phyloP scores from a whole-genome alignment of 2,888 invertebrate genomes.

The Chironomus tentans region DNA sequence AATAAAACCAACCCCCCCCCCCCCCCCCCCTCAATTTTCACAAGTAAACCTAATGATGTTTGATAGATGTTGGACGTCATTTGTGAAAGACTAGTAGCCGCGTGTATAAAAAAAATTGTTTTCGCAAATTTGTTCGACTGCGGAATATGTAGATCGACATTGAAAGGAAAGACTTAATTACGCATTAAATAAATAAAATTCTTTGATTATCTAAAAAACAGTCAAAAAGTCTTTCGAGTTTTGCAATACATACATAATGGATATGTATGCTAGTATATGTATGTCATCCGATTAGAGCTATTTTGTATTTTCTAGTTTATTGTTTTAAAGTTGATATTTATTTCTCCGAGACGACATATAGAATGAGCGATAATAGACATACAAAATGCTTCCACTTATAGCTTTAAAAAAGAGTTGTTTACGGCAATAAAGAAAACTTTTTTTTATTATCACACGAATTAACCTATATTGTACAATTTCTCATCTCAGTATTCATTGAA shows the following conservation, averaged over 20 bases:
- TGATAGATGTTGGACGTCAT: no score
- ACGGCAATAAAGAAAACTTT: background rate
- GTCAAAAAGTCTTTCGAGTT: no score
- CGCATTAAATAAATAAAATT: slow-evolving; percentile 22
- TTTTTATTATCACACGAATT: background rate
- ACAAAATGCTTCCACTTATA: background rate
- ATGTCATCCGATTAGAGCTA: no score
- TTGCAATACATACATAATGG: no score
- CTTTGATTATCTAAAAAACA: background rate
- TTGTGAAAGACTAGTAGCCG: no score
- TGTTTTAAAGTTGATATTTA: no score
- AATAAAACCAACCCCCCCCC: no score
- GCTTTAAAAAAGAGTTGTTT: background rate
- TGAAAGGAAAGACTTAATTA: background rate
- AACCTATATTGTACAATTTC: background rate
- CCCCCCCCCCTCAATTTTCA: no score
- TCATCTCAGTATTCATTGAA: background rate
- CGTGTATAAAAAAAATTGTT: background rate
- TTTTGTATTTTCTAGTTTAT: no score
- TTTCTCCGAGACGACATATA: background rate
- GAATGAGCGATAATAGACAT: background rate
- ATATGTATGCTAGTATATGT: no score
- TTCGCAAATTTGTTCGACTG: background rate
- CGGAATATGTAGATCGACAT: background rate
- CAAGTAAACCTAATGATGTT: no score